Evolutionary conservation across 2,888 invertebrate species (phyloP).

Genomic region (Conops quadrifasciatus): DNA sequence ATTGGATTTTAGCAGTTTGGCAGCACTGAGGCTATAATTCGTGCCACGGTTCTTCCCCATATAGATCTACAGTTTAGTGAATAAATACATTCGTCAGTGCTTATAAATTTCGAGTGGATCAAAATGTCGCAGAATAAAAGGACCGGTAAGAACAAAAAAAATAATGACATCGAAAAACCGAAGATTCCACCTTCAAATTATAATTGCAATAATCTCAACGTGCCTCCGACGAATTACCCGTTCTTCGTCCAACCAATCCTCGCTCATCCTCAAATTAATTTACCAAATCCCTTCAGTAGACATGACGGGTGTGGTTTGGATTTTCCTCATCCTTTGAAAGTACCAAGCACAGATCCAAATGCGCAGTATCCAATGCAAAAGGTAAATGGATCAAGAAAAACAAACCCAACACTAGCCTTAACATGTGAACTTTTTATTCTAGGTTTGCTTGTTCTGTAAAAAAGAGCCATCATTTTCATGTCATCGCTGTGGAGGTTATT

Average conservation of each 20-base stretch:
- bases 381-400: conserved; percentile 12
- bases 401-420: not conserved
- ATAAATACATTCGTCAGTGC: not conserved
- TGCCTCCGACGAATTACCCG: too few species aligned
- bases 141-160: not conserved
- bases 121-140: conserved; percentile 1
- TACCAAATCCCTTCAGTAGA: not conserved
- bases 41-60: not conserved
- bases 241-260: not conserved
- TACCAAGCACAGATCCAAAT: not conserved
- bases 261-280: not conserved
- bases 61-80: not conserved
- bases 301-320: too few species aligned
- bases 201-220: not conserved
- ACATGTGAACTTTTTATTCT: not conserved
- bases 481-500: conserved; percentile 22
- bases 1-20: too few species aligned
- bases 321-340: too few species aligned
- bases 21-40: not conserved
- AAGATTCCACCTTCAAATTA: not conserved
- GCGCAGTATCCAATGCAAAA: conserved; percentile 10
- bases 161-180: not conserved
- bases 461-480: conserved; percentile 20
- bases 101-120: not conserved
- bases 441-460: conserved; percentile 23